phyloP scores from a whole-genome alignment of 2,113 vertebrate genomes.

The Trichomycterus rosablanca region DNA sequence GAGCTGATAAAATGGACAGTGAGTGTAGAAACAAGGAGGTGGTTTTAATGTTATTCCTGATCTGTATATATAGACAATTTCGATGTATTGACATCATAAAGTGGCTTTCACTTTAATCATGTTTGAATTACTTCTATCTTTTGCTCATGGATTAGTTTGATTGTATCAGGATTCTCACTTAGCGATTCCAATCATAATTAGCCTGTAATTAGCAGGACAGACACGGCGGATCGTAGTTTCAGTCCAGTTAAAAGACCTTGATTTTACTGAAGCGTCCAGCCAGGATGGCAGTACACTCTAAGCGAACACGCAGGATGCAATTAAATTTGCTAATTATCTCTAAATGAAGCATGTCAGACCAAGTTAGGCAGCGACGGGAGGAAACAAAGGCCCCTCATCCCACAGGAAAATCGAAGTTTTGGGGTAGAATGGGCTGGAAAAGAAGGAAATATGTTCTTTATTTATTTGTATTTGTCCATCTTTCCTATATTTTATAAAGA shows the following conservation, averaged over 20 bases:
- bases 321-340: conserved; percentile 33
- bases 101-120: too few species aligned
- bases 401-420: background rate
- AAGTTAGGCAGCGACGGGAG: background rate
- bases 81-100: too few species aligned
- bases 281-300: conserved; percentile 12
- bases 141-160: background rate
- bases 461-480: too few species aligned
- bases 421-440: background rate
- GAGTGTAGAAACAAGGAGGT: too few species aligned
- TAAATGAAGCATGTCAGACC: conserved; percentile 24
- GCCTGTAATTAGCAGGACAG: conserved; percentile 9
- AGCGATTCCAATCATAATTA: background rate
- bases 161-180: conserved; percentile 14
- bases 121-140: too few species aligned
- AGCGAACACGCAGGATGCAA: conserved; percentile 31
- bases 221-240: conserved; percentile 2
- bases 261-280: conserved; percentile 9
- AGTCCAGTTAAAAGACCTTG: conserved; percentile 9
- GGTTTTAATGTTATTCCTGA: too few species aligned
- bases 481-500: too few species aligned
- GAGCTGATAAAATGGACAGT: too few species aligned
- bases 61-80: too few species aligned
- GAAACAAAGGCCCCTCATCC: background rate
- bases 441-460: background rate